Conservation (phyloP, 2,888 invertebrate species). For the Rhodophaea formosa region DNA sequence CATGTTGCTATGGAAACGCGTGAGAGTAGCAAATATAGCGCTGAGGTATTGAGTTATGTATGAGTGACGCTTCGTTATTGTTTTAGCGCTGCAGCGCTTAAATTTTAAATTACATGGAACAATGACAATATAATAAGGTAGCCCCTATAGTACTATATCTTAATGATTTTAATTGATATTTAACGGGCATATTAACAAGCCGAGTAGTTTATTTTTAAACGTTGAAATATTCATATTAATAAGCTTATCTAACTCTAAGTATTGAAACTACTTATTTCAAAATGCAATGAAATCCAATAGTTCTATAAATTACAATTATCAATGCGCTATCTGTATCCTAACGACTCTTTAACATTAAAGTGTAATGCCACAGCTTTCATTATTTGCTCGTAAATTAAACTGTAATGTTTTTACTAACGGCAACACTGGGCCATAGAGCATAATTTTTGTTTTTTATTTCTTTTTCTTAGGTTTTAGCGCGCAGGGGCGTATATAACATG, state of each 20-base stretch:
- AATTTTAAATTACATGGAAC: too few species aligned
- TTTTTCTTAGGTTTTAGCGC: not conserved
- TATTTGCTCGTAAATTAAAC: not conserved
- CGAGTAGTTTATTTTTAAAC: too few species aligned
- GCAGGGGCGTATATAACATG: too few species aligned
- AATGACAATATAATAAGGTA: too few species aligned
- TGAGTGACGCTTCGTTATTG: too few species aligned
- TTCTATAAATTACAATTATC: not conserved
- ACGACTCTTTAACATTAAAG: not conserved
- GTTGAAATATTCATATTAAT: not conserved
- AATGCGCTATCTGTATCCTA: not conserved
- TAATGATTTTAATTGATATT: too few species aligned
- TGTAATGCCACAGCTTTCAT: not conserved
- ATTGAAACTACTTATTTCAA: not conserved
- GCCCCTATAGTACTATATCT: too few species aligned
- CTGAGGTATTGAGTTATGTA: too few species aligned
- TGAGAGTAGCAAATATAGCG: too few species aligned
- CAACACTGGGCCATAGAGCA: conserved; percentile 7
- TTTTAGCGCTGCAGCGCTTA: too few species aligned
- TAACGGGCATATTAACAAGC: too few species aligned
- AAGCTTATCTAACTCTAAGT: not conserved
- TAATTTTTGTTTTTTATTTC: not conserved
- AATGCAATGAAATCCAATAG: not conserved
- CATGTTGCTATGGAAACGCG: too few species aligned
- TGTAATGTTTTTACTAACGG: not conserved